phyloP scores from a whole-genome alignment of 1,140 invertebrate genomes.

The Ceratina japonica region DNA sequence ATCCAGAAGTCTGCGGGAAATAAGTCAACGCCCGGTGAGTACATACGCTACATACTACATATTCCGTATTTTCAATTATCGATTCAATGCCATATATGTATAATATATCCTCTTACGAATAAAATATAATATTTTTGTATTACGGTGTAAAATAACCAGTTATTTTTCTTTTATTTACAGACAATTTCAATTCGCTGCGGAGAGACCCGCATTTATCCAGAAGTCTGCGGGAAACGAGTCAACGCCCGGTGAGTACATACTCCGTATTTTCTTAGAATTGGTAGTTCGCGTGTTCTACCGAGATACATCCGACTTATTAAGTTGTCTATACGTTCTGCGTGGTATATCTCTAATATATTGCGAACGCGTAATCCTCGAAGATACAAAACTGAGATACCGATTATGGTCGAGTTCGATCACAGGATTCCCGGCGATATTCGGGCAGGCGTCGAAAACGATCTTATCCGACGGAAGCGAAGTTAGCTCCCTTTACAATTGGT shows the following conservation, averaged over 20 bases:
- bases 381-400: not conserved
- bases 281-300: not conserved
- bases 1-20: not conserved
- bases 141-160: no score
- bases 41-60: no score
- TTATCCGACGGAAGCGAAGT: not conserved
- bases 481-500: not conserved
- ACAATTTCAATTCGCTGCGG: no score
- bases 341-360: slow-evolving; percentile 1
- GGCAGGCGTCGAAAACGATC: not conserved
- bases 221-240: not conserved
- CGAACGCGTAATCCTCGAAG: not conserved
- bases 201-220: no score
- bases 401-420: not conserved
- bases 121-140: no score
- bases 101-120: no score
- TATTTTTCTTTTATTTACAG: no score
- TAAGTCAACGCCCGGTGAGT: not conserved
- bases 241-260: not conserved
- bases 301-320: not conserved
- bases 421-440: not conserved
- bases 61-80: not conserved
- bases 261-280: not conserved
- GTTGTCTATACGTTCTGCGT: not conserved
- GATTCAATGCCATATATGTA: no score